phyloP scores from a whole-genome alignment of 2,888 invertebrate genomes.

The Pocota personata region DNA sequence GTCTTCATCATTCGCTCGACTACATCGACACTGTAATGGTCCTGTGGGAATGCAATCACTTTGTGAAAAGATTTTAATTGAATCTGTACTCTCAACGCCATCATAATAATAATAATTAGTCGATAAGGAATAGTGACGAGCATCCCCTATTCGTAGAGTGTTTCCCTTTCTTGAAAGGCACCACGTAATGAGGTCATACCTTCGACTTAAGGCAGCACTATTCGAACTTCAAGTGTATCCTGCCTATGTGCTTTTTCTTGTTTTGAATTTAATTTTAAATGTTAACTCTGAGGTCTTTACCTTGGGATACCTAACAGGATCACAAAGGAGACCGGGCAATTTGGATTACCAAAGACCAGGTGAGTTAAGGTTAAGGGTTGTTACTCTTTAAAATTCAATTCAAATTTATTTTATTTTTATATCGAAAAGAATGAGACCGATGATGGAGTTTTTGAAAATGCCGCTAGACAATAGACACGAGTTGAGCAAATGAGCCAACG shows the following conservation, averaged over 20 bases:
- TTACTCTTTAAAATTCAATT: background rate
- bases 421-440: no score
- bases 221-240: slow-evolving; percentile 61
- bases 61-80: slow-evolving; percentile 45
- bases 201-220: slow-evolving; percentile 44
- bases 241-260: slow-evolving; percentile 47
- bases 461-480: no score
- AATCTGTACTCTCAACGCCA: slow-evolving; percentile 11
- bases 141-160: background rate
- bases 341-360: slow-evolving; percentile 91
- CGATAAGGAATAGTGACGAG: background rate
- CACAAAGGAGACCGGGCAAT: slow-evolving; percentile 90
- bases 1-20: slow-evolving; percentile 10
- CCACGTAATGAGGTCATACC: slow-evolving; percentile 69
- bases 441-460: no score
- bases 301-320: slow-evolving; percentile 93
- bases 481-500: no score
- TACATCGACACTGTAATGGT: slow-evolving; percentile 4
- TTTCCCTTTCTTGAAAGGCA: slow-evolving; percentile 11
- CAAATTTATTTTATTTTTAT: no score
- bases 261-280: slow-evolving; percentile 63
- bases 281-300: slow-evolving; percentile 86
- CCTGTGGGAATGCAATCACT: slow-evolving; percentile 11
- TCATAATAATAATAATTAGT: slow-evolving; percentile 18
- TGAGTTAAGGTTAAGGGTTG: slow-evolving; percentile 24